Base-by-base conservation (phyloP, 2,888 invertebrate genomes). In the Lymantria monacha region DNA sequence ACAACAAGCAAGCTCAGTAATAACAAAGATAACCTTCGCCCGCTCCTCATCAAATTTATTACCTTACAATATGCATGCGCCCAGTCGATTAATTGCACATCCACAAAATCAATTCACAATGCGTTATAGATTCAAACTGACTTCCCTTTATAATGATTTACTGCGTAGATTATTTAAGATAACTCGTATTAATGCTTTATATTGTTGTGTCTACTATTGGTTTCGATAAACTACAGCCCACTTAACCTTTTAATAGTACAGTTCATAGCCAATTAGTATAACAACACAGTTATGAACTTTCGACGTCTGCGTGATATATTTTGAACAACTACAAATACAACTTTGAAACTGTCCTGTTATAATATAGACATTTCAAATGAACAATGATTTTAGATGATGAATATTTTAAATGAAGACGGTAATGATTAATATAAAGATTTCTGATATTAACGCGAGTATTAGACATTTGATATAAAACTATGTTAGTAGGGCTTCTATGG, bases 241-340 rank as follows among this genome's bases (percentile, higher is more conserved):
- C 78, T 86, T 87, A 79, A 87, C 87, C 84, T 72, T 67, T 69
- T 79, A 82, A 82, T 84, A 73, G 74, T 76, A 74, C 77, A 84
- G 84, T 81, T 84, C 81, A 79, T 72, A 83, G 78, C 77, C 78
- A 85, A 87, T 85, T 85, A 87, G 78, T 78, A 71, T 76, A 75
- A 71, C 80, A 81, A 83, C 81, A 81, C 80, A 80, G 79, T 82
- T 83, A 76, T 81, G 79, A 82, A 82, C 80, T 79, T 81, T 76
- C 78, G 74, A 80, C 74, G 79, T 76, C 73, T 74, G 75, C 72
- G 70, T 73, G 70, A 69, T 22, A 22, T 22, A 22, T 3, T 22
- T 22, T 22, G 5, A 2, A 22, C 22, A 22, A 22, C 22, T 5
- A 22, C 22, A 22, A 22, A 22, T 64, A 73, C 80, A 85, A 84